Base-by-base conservation (phyloP, 1,140 invertebrate species). In the Harlomillsia oculata region DNA sequence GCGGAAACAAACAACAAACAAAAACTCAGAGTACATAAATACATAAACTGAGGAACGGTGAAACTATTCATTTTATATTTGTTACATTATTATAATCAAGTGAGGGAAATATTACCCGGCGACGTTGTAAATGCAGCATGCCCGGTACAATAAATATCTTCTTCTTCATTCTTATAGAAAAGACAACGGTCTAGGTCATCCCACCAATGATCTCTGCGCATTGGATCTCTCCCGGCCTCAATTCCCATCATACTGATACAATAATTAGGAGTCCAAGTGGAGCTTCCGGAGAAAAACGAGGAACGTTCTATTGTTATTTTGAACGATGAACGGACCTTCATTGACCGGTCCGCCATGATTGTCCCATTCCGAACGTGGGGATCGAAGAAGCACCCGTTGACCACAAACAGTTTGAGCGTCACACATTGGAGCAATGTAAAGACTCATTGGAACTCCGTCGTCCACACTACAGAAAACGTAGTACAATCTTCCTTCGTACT, bases 231-330 rank as follows among this genome's bases (percentile, higher is more conserved):
- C 13, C 46, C 13, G 5, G 34, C 56, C 28, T 63, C 60, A 46
- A 63, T 63, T 11, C 60, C 60, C 23, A 63, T 53, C 23, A 63
- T 63, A 29, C 56, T 48, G 5, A 59, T 25, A 25, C 60, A 63
- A 23, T 63, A 63, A 46, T 59, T 45, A 2, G 60, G 60, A 11
- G 52, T 55, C 29, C 43, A 63, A 5, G 60, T 56, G 20, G 56
- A 52, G 0, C 51, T 59, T 0, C 26, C 60, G 2, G 56, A 59
- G 25, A 59, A 51, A 60, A 1, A 63, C 52, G 13, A 63, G 20
- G 16, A 63, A 63, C 6, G 46, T 50, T 34, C 60, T 36, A 4
- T 50, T 53, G 9, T 18, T 49, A 30, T 59, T 63, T 28, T 59
- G 29, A 23, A 63, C 13, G 29, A 63, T 48, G 18, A 51, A 56